Evolutionary conservation across 2,888 invertebrate species (phyloP).

Genomic region (Apamea epomidion): DNA sequence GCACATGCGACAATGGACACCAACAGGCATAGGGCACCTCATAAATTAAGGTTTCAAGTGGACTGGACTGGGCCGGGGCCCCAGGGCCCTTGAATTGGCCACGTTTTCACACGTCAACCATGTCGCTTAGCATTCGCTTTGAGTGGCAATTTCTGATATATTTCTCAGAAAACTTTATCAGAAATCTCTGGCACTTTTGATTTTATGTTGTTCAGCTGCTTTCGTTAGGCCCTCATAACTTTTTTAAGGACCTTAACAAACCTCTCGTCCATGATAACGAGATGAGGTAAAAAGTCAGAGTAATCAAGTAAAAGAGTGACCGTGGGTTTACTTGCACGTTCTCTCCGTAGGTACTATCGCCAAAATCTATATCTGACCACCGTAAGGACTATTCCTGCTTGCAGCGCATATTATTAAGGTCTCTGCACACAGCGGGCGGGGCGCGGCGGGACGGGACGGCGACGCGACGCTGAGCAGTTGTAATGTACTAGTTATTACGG

Average conservation of each 20-base stretch:
- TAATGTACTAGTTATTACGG: no score
- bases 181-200: constrained; percentile 34
- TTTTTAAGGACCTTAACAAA: not conserved
- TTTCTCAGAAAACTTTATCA: constrained; percentile 52
- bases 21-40: constrained; percentile 69
- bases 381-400: no score
- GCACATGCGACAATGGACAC: constrained; percentile 64
- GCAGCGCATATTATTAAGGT: no score
- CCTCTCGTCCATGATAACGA: not conserved
- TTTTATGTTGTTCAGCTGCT: constrained; percentile 14
- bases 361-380: no score
- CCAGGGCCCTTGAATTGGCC: constrained; percentile 64
- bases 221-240: not conserved
- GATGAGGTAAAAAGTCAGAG: not conserved
- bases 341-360: no score
- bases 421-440: no score
- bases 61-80: constrained; percentile 48
- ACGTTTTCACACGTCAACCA: constrained; percentile 64
- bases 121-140: constrained; percentile 28
- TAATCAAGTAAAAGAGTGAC: not conserved
- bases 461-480: no score
- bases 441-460: no score
- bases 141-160: constrained; percentile 56
- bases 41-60: constrained; percentile 80
- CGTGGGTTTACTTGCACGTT: no score